Percentiles rank a stretch among this genome's conserved stretches.
Evolutionary conservation across 2,888 invertebrate genomes (phyloP).

Genomic region (Microctonus brassicae): DNA sequence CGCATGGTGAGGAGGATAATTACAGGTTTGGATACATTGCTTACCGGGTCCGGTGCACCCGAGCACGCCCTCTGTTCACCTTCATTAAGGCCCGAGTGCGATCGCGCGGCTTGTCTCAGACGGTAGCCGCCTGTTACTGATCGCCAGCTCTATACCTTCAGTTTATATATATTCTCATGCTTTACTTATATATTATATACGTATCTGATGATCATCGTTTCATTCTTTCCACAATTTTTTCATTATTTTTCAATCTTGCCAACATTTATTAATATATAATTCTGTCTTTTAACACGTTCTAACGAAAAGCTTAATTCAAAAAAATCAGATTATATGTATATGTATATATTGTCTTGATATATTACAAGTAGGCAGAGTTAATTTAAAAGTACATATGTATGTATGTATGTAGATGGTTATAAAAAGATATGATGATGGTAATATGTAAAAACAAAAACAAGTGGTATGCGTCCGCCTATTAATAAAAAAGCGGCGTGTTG

Average conservation of each 20-base stretch:
- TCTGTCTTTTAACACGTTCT: not conserved
- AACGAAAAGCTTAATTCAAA: not conserved
- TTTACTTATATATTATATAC: no score
- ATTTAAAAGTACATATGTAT: not conserved
- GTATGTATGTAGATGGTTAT: not conserved
- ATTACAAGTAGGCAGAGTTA: not conserved
- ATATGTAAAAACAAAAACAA: constrained; percentile 29
- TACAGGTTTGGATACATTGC: constrained; percentile 66
- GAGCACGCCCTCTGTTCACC: constrained; percentile 68
- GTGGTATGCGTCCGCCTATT: constrained; percentile 59
- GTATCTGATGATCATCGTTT: constrained; percentile 8
- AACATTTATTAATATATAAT: not conserved
- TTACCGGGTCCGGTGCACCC: constrained; percentile 63
- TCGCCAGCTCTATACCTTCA: constrained; percentile 34
- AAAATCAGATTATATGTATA: not conserved
- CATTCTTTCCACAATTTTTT: constrained; percentile 1
- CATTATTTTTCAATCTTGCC: not conserved
- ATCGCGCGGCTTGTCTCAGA: constrained; percentile 46
- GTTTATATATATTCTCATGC: constrained; percentile 28
- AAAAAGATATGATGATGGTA: not conserved
- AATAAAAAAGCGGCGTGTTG: constrained; percentile 61
- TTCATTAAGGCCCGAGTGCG: constrained; percentile 61
- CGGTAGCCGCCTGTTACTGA: constrained; percentile 66
- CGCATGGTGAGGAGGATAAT: constrained; percentile 55
- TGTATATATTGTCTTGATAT: no score